Conservation (phyloP, 1,140 invertebrate species). For the Heterodera carotae region DNA sequence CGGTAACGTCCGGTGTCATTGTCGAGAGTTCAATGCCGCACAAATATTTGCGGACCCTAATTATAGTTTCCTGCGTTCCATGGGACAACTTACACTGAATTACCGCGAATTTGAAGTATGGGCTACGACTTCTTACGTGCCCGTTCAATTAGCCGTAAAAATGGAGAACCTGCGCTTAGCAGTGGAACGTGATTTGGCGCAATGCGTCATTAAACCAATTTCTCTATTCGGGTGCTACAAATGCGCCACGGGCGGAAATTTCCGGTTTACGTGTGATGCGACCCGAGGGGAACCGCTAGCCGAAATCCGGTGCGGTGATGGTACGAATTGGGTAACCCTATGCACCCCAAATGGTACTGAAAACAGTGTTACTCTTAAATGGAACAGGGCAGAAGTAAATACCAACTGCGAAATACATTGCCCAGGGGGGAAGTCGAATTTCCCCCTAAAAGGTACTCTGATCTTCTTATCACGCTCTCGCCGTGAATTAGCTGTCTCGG, state of each 20-base stretch:
- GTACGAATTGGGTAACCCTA: neutral
- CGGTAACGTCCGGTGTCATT: neutral
- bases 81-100: neutral
- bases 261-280: neutral
- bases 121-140: neutral
- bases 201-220: neutral
- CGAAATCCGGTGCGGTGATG: neutral
- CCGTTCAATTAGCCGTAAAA: constrained; percentile 1
- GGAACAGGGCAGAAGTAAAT: neutral
- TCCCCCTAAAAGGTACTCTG: neutral
- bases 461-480: neutral
- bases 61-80: neutral
- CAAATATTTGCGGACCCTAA: neutral
- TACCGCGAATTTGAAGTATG: neutral
- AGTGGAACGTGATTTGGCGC: neutral
- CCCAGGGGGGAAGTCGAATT: neutral
- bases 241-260: neutral
- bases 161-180: neutral
- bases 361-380: neutral
- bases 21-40: neutral
- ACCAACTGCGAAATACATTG: neutral
- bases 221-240: neutral
- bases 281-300: neutral
- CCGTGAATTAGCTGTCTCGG: no score
- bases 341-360: neutral